Evolutionary conservation across 2,888 invertebrate genomes (phyloP).

Genomic region (Epinotia demarniana): DNA sequence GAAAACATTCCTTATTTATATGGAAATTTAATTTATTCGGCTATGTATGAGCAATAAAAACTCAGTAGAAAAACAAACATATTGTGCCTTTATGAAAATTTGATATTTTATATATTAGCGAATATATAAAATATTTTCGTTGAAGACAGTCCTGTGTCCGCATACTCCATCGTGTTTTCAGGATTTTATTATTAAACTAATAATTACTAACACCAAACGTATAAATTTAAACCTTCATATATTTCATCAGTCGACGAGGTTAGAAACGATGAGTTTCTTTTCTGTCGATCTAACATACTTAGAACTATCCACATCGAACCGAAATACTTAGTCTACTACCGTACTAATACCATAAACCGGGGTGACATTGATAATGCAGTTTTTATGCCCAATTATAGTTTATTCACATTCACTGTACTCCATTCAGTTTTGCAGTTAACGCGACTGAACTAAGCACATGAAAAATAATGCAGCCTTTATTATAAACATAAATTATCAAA

Average conservation of each 20-base stretch:
- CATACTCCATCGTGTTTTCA: no score
- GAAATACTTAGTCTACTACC: not conserved
- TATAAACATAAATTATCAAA: no score
- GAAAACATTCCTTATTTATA: slow-evolving; percentile 28
- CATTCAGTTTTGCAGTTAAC: no score
- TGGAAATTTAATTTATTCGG: not conserved
- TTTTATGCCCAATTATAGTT: no score
- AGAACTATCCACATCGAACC: not conserved
- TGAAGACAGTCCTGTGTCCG: not conserved
- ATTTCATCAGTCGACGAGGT: not conserved
- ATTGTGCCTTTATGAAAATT: slow-evolving; percentile 9
- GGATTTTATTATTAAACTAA: no score
- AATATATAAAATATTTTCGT: not conserved
- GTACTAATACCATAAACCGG: no score
- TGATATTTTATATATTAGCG: slow-evolving; percentile 1
- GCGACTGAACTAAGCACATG: no score
- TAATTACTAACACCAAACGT: no score
- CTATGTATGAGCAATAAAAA: not conserved
- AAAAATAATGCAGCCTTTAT: no score
- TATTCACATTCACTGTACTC: no score
- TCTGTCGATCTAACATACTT: not conserved
- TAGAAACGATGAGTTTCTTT: not conserved
- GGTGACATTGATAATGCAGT: no score
- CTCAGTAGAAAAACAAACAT: not conserved
- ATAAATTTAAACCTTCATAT: not conserved